phyloP scores from a whole-genome alignment of 2,797 vertebrate genomes.

The Macropus fuliginosus region DNA sequence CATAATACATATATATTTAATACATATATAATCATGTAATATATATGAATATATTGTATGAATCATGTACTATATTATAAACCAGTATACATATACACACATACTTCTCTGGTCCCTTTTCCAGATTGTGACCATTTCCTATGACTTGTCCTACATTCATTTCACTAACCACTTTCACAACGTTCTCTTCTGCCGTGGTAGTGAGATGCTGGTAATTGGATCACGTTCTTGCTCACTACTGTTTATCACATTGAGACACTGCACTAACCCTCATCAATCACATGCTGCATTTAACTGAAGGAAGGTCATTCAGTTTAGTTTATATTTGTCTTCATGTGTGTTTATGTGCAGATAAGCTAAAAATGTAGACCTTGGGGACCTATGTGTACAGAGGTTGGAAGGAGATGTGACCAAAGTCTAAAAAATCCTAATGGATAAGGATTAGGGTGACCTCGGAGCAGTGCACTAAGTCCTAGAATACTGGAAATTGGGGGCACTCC shows the following conservation, averaged over 20 bases:
- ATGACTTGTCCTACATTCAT: not conserved
- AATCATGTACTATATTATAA: not conserved
- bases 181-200: not conserved
- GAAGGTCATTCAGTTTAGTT: slow-evolving; percentile 34
- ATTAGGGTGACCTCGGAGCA: slow-evolving; percentile 24
- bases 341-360: slow-evolving; percentile 26
- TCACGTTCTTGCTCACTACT: too few relatives aligned
- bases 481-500: slow-evolving; percentile 47
- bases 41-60: too few relatives aligned
- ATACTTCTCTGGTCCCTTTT: not conserved
- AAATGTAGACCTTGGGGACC: slow-evolving; percentile 16
- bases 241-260: not conserved
- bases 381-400: slow-evolving; percentile 33
- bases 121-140: not conserved
- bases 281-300: slow-evolving; percentile 42
- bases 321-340: slow-evolving; percentile 44
- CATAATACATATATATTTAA: not conserved
- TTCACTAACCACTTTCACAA: not conserved
- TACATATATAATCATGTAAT: too few relatives aligned
- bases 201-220: not conserved
- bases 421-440: slow-evolving; percentile 18
- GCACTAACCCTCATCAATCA: not conserved
- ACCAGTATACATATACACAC: not conserved
- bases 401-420: slow-evolving; percentile 41
- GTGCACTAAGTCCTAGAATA: not conserved